phyloP scores from a whole-genome alignment of 2,113 vertebrate genomes.

The Mustela nigripes region DNA sequence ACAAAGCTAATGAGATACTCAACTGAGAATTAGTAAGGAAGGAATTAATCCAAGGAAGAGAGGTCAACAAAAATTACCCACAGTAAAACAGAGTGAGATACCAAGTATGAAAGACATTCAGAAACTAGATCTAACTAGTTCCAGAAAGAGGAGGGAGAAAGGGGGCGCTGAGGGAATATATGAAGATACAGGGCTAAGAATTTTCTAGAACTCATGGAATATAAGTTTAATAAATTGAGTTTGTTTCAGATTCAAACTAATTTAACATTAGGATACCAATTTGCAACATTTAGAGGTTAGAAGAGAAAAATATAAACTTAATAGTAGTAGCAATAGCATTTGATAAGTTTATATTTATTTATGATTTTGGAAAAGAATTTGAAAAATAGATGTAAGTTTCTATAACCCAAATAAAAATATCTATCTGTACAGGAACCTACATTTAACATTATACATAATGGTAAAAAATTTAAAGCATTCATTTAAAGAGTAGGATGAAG shows the following conservation, averaged over 20 bases:
- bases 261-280: neutral
- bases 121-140: neutral
- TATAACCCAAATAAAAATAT: neutral
- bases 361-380: neutral
- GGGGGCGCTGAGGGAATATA: neutral
- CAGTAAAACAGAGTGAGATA: neutral
- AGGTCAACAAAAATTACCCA: neutral
- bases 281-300: neutral
- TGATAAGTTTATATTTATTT: neutral
- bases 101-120: neutral
- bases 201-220: slow-evolving; percentile 10
- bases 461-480: neutral
- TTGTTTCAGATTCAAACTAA: neutral
- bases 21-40: neutral
- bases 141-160: neutral
- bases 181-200: neutral
- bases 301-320: neutral
- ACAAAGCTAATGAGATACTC: neutral
- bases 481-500: neutral
- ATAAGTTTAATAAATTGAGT: neutral
- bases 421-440: neutral
- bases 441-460: neutral
- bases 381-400: neutral
- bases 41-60: neutral
- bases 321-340: neutral